A percentile compares a stretch with the other conserved stretches of the same genome.
These are phyloP conservation scores for Urechis unicinctus DNA, from an alignment of 2,888 invertebrate species.

Conservation along the genomic window DNA sequence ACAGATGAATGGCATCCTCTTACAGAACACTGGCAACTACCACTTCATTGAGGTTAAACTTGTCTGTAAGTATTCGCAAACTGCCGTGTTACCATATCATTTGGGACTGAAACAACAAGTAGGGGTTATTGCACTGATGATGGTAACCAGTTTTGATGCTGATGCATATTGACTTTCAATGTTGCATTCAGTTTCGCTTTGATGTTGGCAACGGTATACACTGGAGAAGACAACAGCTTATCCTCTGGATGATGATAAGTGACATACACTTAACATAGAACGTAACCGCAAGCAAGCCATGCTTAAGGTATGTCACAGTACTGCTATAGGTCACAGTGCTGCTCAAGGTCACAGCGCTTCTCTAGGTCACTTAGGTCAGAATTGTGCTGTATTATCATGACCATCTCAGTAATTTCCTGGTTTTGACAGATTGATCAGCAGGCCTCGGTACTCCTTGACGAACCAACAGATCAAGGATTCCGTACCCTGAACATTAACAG, in stretches of 20 bases:
- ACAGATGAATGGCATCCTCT: constrained; percentile 62
- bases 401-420: too few species aligned
- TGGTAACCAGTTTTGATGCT: too few species aligned
- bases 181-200: constrained; percentile 80
- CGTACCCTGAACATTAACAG: constrained; percentile 79
- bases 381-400: too few species aligned
- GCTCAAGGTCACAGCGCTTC: too few species aligned
- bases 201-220: constrained; percentile 82
- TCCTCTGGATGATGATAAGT: constrained; percentile 77
- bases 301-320: constrained; percentile 83
- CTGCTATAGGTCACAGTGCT: too few species aligned
- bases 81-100: background rate
- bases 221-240: constrained; percentile 81
- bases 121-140: too few species aligned
- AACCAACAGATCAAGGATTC: constrained; percentile 54
- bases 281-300: constrained; percentile 89
- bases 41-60: constrained; percentile 81
- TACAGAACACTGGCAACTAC: constrained; percentile 78
- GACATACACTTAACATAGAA: constrained; percentile 95
- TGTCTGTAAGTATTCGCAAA: constrained; percentile 48
- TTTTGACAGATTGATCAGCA: constrained; percentile 51
- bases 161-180: too few species aligned
- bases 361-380: too few species aligned
- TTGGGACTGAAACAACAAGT: too few species aligned
- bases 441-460: constrained; percentile 28